Percentiles rank a stretch among this genome's conserved stretches.
Conservation (phyloP, 2,888 invertebrate genomes). For the Electrophaes corylata region DNA sequence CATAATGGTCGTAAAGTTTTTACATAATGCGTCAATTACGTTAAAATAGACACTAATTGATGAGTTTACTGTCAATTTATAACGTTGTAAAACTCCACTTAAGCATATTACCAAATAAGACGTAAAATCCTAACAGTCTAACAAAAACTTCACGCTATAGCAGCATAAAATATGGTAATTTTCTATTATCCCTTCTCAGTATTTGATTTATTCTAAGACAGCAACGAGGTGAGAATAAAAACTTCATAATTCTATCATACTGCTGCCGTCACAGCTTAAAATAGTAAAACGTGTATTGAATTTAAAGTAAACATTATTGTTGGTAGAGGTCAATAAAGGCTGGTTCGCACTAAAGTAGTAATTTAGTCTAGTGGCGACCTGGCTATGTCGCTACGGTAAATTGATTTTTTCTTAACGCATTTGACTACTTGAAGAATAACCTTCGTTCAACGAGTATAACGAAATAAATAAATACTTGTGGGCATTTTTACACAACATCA, state of each 20-base stretch:
- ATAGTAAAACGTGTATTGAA: slow-evolving; percentile 52
- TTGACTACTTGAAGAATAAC: too few relatives aligned
- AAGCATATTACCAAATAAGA: slow-evolving; percentile 7
- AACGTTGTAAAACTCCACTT: slow-evolving; percentile 7
- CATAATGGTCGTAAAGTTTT: background rate
- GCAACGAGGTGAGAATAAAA: slow-evolving; percentile 48
- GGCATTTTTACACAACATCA: too few relatives aligned
- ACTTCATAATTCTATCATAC: slow-evolving; percentile 46
- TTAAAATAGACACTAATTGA: slow-evolving; percentile 1
- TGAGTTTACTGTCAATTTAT: slow-evolving; percentile 3
- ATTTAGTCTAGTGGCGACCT: background rate
- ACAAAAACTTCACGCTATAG: slow-evolving; percentile 32
- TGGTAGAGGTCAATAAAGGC: slow-evolving; percentile 7
- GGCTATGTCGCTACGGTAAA: too few relatives aligned
- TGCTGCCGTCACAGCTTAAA: slow-evolving; percentile 57
- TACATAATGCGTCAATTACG: background rate
- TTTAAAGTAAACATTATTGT: slow-evolving; percentile 46
- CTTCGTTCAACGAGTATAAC: too few relatives aligned
- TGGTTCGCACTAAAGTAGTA: background rate
- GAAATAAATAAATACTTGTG: too few relatives aligned
- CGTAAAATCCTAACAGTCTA: slow-evolving; percentile 8
- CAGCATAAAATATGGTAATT: slow-evolving; percentile 36
- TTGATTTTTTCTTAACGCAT: too few relatives aligned
- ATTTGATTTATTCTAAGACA: slow-evolving; percentile 18
- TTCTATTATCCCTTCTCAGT: slow-evolving; percentile 30